Percentiles rank a stretch among this genome's conserved stretches.
Evolutionary conservation across 2,797 vertebrate species (phyloP).

Genomic region (Muscicapa comitata): DNA sequence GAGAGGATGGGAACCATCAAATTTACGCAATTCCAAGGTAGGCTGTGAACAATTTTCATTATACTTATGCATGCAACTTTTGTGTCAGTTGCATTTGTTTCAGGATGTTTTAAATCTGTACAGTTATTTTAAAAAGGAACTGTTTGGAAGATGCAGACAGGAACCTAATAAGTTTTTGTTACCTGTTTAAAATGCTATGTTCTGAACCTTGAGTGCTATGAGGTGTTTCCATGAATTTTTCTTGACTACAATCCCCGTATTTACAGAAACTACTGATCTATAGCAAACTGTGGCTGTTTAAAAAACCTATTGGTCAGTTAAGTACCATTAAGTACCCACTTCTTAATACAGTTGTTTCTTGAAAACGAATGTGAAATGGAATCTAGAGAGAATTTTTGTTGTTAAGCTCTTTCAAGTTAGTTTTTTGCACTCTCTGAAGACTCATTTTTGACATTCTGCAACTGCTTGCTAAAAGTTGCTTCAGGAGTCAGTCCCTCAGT

Average conservation of each 20-base stretch:
- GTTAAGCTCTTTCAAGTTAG: neutral
- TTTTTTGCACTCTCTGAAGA: neutral
- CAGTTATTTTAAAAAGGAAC: neutral
- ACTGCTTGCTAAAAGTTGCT: neutral
- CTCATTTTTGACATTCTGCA: neutral
- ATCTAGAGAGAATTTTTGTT: neutral
- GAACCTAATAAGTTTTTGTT: neutral
- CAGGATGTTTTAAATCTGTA: neutral
- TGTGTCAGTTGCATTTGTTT: neutral
- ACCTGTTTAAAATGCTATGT: neutral
- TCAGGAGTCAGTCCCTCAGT: neutral
- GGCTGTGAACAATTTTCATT: constrained; percentile 37
- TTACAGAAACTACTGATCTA: neutral
- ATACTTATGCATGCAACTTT: neutral
- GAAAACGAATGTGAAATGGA: neutral
- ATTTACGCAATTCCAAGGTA: constrained; percentile 99
- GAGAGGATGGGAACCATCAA: constrained; percentile 99
- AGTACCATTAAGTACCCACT: neutral
- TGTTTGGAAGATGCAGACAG: neutral
- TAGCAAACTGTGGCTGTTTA: neutral
- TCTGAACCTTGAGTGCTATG: neutral
- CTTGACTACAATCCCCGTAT: neutral
- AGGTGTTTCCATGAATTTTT: neutral
- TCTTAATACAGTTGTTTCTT: neutral
- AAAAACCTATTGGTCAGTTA: neutral